These are phyloP conservation scores for Mellilla xanthometata DNA, from an alignment of 2,888 invertebrate species.

Conservation along the genomic window DNA sequence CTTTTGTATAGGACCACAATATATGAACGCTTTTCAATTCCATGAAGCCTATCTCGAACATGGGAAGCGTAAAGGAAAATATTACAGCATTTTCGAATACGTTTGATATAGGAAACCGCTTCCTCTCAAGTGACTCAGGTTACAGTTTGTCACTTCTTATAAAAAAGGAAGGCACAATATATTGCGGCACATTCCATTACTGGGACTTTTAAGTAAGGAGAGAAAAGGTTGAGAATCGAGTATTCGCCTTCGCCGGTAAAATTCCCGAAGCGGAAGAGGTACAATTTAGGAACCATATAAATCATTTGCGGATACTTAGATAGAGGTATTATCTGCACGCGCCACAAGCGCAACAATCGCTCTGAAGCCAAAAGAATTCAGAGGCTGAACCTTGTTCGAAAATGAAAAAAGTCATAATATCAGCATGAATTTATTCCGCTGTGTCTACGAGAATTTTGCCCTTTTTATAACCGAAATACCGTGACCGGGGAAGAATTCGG, in stretches of 20 bases:
- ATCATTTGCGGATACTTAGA: constrained; percentile 46
- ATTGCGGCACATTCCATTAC: constrained; percentile 13
- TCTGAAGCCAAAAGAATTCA: constrained; percentile 41
- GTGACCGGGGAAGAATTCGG: constrained; percentile 67
- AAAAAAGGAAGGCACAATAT: constrained; percentile 17
- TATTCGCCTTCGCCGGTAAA: constrained; percentile 35
- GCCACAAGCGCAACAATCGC: constrained; percentile 42
- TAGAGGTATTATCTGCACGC: constrained; percentile 44
- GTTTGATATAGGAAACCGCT: constrained; percentile 20
- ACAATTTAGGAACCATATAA: constrained; percentile 39
- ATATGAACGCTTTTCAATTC: constrained; percentile 5
- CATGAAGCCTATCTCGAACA: constrained; percentile 11
- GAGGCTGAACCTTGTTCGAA: constrained; percentile 47
- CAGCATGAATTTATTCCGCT: constrained; percentile 62
- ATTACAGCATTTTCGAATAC: constrained; percentile 17
- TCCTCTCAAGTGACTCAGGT: constrained; percentile 23
- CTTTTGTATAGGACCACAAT: constrained; percentile 1
- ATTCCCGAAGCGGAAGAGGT: constrained; percentile 39
- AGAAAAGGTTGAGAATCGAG: constrained; percentile 38
- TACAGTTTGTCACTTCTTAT: constrained; percentile 25
- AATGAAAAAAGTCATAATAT: constrained; percentile 47
- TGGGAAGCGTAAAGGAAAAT: constrained; percentile 14
- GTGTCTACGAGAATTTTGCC: constrained; percentile 57
- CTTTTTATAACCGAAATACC: constrained; percentile 63
- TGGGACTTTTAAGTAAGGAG: constrained; percentile 24